phyloP scores from a whole-genome alignment of 2,113 vertebrate species.

The Sinocyclocheilus anophthalmus region DNA sequence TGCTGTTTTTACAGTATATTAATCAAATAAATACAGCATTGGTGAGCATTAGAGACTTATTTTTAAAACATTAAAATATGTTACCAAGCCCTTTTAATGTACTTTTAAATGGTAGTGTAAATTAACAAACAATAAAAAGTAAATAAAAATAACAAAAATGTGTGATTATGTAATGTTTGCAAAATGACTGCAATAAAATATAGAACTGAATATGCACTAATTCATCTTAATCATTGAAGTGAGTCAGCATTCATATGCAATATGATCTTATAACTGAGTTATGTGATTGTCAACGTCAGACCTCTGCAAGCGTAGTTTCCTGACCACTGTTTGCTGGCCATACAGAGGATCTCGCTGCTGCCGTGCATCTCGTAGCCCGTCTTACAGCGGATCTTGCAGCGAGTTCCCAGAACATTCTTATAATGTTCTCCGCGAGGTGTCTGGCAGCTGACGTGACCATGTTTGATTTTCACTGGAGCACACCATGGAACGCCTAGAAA shows the following conservation, averaged over 20 bases:
- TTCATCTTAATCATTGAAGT: neutral
- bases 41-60: neutral
- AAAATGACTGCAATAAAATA: neutral
- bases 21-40: neutral
- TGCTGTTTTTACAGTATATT: neutral
- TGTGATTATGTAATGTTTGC: neutral
- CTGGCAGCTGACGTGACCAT: conserved; percentile 88
- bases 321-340: conserved; percentile 92
- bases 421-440: conserved; percentile 85
- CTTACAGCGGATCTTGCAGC: conserved; percentile 91
- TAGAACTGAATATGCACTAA: neutral
- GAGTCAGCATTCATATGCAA: neutral
- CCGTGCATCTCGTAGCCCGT: conserved; percentile 89
- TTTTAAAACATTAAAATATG: neutral
- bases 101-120: neutral
- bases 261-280: neutral
- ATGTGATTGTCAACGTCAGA: conserved; percentile 67
- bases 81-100: neutral
- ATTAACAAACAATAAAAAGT: neutral
- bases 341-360: conserved; percentile 86
- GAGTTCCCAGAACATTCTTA: conserved; percentile 87
- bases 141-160: neutral
- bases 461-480: conserved; percentile 92
- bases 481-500: conserved; percentile 89
- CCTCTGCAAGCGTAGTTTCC: conserved; percentile 91